phyloP scores from a whole-genome alignment of 2,113 vertebrate species.

The Aleadryas rufinucha region DNA sequence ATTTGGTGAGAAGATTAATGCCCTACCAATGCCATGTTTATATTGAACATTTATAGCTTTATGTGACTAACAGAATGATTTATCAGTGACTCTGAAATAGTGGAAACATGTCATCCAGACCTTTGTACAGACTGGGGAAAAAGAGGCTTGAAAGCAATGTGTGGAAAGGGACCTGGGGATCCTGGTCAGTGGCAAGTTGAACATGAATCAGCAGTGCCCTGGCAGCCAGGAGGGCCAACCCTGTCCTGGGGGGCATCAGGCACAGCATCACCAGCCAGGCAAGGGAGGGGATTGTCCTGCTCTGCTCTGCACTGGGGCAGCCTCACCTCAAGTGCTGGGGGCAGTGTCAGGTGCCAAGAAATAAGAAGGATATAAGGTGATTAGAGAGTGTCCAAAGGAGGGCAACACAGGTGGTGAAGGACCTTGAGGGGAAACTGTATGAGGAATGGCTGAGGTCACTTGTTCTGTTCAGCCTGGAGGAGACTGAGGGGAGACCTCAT shows the following conservation, averaged over 20 bases:
- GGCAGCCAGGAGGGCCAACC: not conserved
- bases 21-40: not conserved
- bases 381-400: not conserved
- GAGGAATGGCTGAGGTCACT: fast-evolving
- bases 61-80: not conserved
- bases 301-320: fast-evolving
- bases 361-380: not conserved
- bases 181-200: fast-evolving
- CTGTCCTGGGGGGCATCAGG: not conserved
- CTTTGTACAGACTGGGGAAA: not conserved
- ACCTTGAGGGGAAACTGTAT: not conserved
- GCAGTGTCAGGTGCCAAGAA: fast-evolving
- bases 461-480: not conserved
- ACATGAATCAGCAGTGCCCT: not conserved
- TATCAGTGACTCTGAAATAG: not conserved
- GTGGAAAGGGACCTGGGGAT: fast-evolving
- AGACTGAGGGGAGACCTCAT: not conserved
- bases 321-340: not conserved
- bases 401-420: fast-evolving
- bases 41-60: not conserved
- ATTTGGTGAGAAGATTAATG: not conserved
- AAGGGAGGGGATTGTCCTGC: not conserved
- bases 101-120: not conserved
- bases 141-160: not conserved
- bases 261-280: fast-evolving